Conservation (phyloP, 1,140 invertebrate species). For the Myzus persicae region DNA sequence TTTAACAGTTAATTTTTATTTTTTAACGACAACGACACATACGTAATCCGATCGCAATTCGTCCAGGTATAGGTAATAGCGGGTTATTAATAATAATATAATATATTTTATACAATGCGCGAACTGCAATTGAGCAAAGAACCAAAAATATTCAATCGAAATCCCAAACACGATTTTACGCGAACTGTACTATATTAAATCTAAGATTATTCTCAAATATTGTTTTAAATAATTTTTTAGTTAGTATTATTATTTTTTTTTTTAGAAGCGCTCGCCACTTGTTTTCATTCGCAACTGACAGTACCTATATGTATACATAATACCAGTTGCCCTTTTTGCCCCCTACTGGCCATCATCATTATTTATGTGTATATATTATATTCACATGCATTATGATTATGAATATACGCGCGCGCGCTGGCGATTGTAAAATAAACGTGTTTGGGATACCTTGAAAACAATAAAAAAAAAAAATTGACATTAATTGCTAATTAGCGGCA, state of each 20-base stretch:
- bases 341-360: constrained; percentile 42
- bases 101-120: neutral
- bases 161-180: neutral
- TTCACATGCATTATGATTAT: neutral
- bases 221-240: neutral
- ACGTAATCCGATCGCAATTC: neutral
- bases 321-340: constrained; percentile 56
- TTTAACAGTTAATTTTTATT: too few species aligned
- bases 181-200: neutral
- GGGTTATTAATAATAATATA: neutral
- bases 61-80: neutral
- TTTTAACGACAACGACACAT: neutral
- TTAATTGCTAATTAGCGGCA: constrained; percentile 37
- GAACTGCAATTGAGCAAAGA: neutral
- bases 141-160: neutral
- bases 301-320: neutral
- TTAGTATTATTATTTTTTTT: neutral
- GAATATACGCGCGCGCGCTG: neutral
- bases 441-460: constrained; percentile 53
- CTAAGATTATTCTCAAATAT: neutral
- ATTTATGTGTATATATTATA: neutral
- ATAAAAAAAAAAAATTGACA: constrained; percentile 37
- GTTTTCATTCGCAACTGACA: constrained; percentile 32
- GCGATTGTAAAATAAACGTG: constrained; percentile 48
- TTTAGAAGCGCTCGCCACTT: constrained; percentile 35